Evolutionary conservation across 2,888 invertebrate genomes (phyloP), one percentile per base, ranked within the genome.

Genomic region (Eilema griseolum): DNA sequence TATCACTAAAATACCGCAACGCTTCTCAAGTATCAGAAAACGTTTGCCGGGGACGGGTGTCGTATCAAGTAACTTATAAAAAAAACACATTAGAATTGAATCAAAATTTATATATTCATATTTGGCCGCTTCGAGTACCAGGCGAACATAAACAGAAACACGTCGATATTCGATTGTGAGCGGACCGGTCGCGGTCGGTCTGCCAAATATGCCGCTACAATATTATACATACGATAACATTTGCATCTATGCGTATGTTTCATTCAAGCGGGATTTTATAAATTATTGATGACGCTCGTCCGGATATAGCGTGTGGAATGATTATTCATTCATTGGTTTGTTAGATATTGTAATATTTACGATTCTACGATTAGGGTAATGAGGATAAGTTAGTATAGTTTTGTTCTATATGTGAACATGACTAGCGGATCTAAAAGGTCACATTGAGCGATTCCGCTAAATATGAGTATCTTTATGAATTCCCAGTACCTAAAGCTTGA

Each of bases 71-170:
- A 41, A 14, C 20, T 14, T 16, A 28, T 1, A 61, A 31, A 61
- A 16, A 26, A 26, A 60, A 60, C 26, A 14, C 3, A 52, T 52
- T n/a, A n/a, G 24, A 23, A 28, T 11, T n/a, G 28, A 26, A 56
- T 31, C 41, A 24, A 26, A 52, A 57, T 64, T 61, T 57, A 76
- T 76, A 57, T 72, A 74, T 79, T 77, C 74, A 79, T 79, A 73
- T 73, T 78, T 74, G 56, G 26, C 65, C 61, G 65, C 33, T 65
- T 57, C 37, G 24, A 59, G 31, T 77, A 82, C 82, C 71, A 80
- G 82, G 82, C 72, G 63, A 71, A 66, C 74, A 82, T 67, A 74
- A 76, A 70, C 64, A 52, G 71, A 78, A 56, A 68, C 64, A 79
- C 70, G 70, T 79, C 64, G 31, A 65, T 66, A 68, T 73, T 73